Evolutionary conservation across 1,140 invertebrate species (phyloP).

Genomic region (Drosophila rufa): DNA sequence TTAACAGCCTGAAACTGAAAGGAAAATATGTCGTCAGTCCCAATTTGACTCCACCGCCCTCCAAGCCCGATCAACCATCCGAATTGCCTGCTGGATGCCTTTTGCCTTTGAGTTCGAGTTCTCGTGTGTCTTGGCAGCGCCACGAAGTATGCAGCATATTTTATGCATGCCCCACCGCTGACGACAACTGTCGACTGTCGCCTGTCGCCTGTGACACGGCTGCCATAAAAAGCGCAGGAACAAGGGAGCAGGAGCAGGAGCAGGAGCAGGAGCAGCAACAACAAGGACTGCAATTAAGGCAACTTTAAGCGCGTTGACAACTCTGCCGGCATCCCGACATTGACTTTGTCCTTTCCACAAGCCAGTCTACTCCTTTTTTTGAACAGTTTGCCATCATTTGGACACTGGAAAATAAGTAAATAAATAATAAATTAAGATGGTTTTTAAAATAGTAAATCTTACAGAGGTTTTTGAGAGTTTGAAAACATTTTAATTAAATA

Average conservation of each 20-base stretch:
- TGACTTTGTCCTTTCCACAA: constrained; percentile 68
- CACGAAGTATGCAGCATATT: constrained; percentile 72
- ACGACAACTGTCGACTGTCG: constrained; percentile 50
- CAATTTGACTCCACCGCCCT: constrained; percentile 4
- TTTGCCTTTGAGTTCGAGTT: constrained; percentile 14
- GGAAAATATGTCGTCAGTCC: constrained; percentile 60
- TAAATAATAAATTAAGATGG: too few relatives aligned
- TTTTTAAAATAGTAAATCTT: neutral
- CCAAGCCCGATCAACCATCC: neutral
- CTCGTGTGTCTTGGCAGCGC: constrained; percentile 27
- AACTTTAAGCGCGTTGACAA: constrained; percentile 81
- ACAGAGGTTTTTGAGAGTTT: accelerated
- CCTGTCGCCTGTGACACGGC: constrained; percentile 59
- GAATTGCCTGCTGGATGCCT: neutral
- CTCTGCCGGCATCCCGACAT: constrained; percentile 68
- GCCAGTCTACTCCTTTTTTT: constrained; percentile 6
- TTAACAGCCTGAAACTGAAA: constrained; percentile 79
- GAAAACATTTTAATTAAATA: too few relatives aligned
- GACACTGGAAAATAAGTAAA: neutral
- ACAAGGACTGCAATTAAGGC: constrained; percentile 72
- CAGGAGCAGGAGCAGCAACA: constrained; percentile 33
- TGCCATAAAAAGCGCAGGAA: constrained; percentile 67
- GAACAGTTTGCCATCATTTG: neutral
- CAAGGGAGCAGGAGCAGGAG: constrained; percentile 2
- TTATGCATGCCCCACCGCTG: constrained; percentile 72